Base-by-base conservation (phyloP, 2,113 vertebrate species). In the Beaufortia kweichowensis region DNA sequence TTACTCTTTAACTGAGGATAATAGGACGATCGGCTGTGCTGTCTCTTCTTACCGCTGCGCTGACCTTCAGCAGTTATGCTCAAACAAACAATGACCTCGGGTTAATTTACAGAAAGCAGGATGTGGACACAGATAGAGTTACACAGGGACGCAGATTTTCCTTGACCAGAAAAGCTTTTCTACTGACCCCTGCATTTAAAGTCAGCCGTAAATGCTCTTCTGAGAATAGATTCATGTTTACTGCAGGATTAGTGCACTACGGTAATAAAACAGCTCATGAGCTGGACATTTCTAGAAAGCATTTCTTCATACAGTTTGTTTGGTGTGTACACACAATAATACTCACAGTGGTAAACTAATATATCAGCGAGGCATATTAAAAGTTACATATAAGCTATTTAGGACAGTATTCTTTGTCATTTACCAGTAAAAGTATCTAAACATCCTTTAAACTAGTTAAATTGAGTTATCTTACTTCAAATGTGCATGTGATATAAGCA, bases 61-160 rank as follows among this genome's bases (percentile, higher is more conserved):
- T 56, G 48, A 23, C 67, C 29, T 56, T 55, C 29, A 56, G 19
- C 7, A 23, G 2, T 10, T 55, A 70, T 35, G 6, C 29, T 21
- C 67, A 70, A 69, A 55, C 31, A 55, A 69, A 55, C 29, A 33
- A 31, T 23, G 46, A 67, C 43, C 66, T 29, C 19, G 29, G 48
- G 66, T 35, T 55, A 35, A 21, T 69, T 69, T 69, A 69, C 67
- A 55, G 29, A 21, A n/a, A 33, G 65, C 28, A 29, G 19, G 66
- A 68, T 28, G 6, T 21, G 46, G 35, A 55, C 11, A 9, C 21
- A 31, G 66, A 69, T 69, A 8, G n/a, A 69, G 46, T 69, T 23
- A 69, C 66, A 68, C 53, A 33, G 48, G 28, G 66, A 69, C 2
- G 2, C 43, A 55, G n/a, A 15, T n/a, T 50, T 3, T 15, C 48